Evolutionary conservation across 2,888 invertebrate species (phyloP).

Genomic region (Drosophila gaucha): DNA sequence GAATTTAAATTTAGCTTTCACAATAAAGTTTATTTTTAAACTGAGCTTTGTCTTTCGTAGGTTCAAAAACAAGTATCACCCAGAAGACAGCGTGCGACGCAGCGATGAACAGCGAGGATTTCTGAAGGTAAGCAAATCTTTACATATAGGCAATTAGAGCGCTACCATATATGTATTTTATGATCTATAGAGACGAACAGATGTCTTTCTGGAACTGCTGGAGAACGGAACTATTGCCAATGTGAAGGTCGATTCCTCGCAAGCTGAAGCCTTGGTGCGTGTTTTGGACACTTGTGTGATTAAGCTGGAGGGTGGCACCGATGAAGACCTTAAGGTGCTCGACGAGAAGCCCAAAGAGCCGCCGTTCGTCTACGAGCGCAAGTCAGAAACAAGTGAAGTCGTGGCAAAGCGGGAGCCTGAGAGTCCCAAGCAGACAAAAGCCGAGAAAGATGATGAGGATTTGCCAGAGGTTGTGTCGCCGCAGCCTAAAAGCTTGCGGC

Average conservation of each 20-base stretch:
- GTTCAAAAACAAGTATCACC: constrained; percentile 99
- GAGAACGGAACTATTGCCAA: constrained; percentile 90
- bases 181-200: constrained; percentile 90
- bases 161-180: neutral
- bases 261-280: constrained; percentile 92
- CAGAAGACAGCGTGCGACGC: constrained; percentile 96
- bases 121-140: constrained; percentile 88
- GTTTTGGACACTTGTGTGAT: constrained; percentile 98
- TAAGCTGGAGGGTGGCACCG: constrained; percentile 96
- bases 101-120: constrained; percentile 94
- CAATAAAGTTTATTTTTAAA: neutral
- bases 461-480: constrained; percentile 77
- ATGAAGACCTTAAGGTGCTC: constrained; percentile 94
- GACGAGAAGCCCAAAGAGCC: constrained; percentile 87
- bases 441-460: constrained; percentile 44
- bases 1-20: neutral
- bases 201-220: constrained; percentile 94
- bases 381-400: constrained; percentile 54
- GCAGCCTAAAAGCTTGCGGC: constrained; percentile 38
- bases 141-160: neutral
- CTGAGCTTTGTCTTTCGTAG: constrained; percentile 86
- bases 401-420: constrained; percentile 66
- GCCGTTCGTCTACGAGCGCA: constrained; percentile 68
- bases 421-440: constrained; percentile 64
- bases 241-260: constrained; percentile 93